phyloP scores from a whole-genome alignment of 2,113 vertebrate genomes.

The Neolamprologus sp. region DNA sequence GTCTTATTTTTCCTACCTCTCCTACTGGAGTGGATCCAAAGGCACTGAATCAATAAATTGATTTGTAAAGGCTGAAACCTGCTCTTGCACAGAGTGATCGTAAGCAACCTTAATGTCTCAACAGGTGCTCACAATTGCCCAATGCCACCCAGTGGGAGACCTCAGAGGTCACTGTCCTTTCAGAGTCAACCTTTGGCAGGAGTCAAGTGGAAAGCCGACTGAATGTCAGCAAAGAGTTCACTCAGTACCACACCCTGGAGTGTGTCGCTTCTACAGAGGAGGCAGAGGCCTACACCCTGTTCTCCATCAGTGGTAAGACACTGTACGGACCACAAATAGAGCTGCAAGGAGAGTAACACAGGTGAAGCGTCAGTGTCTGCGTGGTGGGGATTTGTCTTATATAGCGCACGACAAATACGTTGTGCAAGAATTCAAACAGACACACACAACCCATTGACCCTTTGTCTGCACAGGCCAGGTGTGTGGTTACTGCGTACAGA shows the following conservation, averaged over 20 bases:
- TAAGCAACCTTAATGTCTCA: neutral
- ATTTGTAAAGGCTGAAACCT: neutral
- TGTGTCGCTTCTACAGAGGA: constrained; percentile 83
- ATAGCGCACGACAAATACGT: neutral
- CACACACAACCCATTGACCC: neutral
- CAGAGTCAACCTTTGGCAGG: constrained; percentile 76
- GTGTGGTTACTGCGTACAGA: constrained; percentile 45
- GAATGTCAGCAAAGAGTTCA: constrained; percentile 75
- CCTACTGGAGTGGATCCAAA: neutral
- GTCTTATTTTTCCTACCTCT: neutral
- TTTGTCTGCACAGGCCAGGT: constrained; percentile 8
- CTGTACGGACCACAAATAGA: neutral
- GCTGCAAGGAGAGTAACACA: neutral
- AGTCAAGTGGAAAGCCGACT: constrained; percentile 85
- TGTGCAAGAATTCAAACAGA: neutral
- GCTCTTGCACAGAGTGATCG: neutral
- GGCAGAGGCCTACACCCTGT: constrained; percentile 80
- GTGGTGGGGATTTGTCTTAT: neutral
- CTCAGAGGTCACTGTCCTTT: constrained; percentile 71
- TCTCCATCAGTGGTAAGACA: constrained; percentile 80
- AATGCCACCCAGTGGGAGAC: constrained; percentile 72
- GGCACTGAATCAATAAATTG: neutral
- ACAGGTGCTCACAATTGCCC: constrained; percentile 77
- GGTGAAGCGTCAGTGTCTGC: neutral
- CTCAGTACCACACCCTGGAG: constrained; percentile 80